Evolutionary conservation across 2,113 vertebrate species (phyloP).

Genomic region (Pionites leucogaster): DNA sequence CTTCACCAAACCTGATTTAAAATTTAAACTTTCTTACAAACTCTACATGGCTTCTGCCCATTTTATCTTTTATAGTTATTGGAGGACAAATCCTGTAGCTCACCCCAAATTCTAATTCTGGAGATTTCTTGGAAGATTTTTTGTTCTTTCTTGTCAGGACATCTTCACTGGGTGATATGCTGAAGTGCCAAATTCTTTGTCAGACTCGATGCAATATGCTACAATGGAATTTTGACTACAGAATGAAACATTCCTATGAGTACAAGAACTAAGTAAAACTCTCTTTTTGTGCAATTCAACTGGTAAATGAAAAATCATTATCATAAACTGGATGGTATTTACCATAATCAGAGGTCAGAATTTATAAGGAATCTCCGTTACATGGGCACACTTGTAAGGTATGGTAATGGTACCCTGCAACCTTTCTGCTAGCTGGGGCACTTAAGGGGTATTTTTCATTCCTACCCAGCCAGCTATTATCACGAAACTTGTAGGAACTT

Average conservation of each 20-base stretch:
- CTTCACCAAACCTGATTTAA: fast-evolving
- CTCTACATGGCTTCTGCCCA: not conserved
- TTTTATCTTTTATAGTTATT: not conserved
- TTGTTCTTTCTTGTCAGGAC: not conserved
- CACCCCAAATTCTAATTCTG: not conserved
- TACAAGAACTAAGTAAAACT: not conserved
- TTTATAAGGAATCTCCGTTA: not conserved
- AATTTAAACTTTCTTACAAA: not conserved
- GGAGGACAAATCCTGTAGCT: not conserved
- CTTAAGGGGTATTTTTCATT: not conserved
- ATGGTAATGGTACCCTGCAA: not conserved
- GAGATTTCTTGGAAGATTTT: not conserved
- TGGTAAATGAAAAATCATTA: not conserved
- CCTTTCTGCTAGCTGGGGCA: not conserved
- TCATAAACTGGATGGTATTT: not conserved
- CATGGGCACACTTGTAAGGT: not conserved
- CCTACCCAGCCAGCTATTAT: not conserved
- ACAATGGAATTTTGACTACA: not conserved
- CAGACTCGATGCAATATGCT: not conserved
- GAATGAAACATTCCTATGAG: not conserved
- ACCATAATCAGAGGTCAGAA: not conserved
- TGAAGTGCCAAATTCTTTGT: not conserved
- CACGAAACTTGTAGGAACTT: not conserved
- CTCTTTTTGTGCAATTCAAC: not conserved
- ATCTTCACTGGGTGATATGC: not conserved